phyloP scores from a whole-genome alignment of 2,797 vertebrate species.

The Yasuhikotakia modesta region DNA sequence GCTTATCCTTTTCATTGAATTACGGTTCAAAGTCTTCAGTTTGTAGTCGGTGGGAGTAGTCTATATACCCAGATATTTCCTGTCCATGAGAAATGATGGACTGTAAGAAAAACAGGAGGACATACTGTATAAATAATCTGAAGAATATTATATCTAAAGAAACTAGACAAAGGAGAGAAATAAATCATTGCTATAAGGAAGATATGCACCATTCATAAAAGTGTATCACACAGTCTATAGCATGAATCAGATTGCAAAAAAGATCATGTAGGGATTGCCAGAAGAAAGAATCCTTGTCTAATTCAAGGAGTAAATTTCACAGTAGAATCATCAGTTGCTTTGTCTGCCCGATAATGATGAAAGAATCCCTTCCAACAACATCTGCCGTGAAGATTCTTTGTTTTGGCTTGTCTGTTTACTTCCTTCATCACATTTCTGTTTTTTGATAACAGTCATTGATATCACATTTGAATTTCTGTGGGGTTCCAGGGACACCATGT shows the following conservation, averaged over 20 bases:
- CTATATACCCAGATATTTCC: constrained; percentile 89
- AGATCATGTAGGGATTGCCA: constrained; percentile 41
- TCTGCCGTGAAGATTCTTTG: constrained; percentile 50
- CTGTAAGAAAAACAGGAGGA: constrained; percentile 74
- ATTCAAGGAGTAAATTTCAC: constrained; percentile 36
- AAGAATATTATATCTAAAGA: constrained; percentile 48
- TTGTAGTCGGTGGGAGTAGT: constrained; percentile 86
- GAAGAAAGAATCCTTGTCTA: constrained; percentile 15
- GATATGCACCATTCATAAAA: constrained; percentile 57
- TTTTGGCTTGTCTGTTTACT: constrained; percentile 59
- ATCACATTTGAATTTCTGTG: constrained; percentile 68
- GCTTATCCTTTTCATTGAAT: constrained; percentile 82
- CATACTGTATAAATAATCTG: constrained; percentile 73
- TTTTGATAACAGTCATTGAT: constrained; percentile 51
- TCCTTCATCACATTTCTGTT: constrained; percentile 43
- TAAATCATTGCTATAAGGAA: constrained; percentile 45
- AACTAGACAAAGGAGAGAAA: constrained; percentile 43
- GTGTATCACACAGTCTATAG: constrained; percentile 46
- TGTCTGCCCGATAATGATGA: constrained; percentile 66
- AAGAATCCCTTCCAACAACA: constrained; percentile 50
- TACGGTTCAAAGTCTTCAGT: constrained; percentile 84
- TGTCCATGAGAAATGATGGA: constrained; percentile 82
- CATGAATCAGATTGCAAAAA: constrained; percentile 47
- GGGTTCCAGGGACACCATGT: constrained; percentile 63
- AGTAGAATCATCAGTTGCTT: constrained; percentile 66